These are phyloP conservation scores for Meriones unguiculatus DNA, from an alignment of 2,113 vertebrate species.

Conservation along the genomic window DNA sequence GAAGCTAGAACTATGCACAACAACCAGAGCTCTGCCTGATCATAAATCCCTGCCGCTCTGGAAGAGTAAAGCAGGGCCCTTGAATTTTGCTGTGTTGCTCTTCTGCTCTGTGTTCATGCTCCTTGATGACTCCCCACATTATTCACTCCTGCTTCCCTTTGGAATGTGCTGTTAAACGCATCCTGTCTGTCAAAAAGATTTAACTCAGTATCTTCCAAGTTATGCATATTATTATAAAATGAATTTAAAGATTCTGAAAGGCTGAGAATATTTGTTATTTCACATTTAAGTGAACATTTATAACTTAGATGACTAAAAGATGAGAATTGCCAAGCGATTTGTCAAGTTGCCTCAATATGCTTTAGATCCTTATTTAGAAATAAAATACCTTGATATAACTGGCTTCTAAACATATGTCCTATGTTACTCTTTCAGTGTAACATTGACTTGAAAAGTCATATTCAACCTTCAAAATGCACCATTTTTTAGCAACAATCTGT, in stretches of 20 bases:
- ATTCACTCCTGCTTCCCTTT: background rate
- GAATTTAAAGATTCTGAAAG: constrained; percentile 38
- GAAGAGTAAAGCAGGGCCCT: background rate
- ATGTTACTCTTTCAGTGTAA: constrained; percentile 14
- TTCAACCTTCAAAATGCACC: constrained; percentile 59
- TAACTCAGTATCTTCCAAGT: constrained; percentile 41
- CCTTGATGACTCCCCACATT: background rate
- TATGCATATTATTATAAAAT: constrained; percentile 31
- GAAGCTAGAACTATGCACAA: background rate
- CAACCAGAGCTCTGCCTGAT: background rate
- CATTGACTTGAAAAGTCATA: constrained; percentile 73
- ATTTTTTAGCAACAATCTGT: background rate
- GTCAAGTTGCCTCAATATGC: constrained; percentile 45
- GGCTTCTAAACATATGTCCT: constrained; percentile 43
- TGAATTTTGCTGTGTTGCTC: background rate
- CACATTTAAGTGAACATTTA: background rate
- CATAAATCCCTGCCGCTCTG: background rate
- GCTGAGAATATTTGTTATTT: background rate
- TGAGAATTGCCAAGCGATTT: background rate
- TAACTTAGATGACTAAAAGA: background rate
- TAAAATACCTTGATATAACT: constrained; percentile 16
- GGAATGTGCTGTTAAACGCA: constrained; percentile 50
- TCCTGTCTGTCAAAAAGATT: constrained; percentile 37
- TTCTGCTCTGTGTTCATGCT: background rate
- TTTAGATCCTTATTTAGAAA: constrained; percentile 50